Percentiles rank a stretch among this genome's conserved stretches.
Conservation (phyloP, 2,888 invertebrate genomes). For the Dione juno region DNA sequence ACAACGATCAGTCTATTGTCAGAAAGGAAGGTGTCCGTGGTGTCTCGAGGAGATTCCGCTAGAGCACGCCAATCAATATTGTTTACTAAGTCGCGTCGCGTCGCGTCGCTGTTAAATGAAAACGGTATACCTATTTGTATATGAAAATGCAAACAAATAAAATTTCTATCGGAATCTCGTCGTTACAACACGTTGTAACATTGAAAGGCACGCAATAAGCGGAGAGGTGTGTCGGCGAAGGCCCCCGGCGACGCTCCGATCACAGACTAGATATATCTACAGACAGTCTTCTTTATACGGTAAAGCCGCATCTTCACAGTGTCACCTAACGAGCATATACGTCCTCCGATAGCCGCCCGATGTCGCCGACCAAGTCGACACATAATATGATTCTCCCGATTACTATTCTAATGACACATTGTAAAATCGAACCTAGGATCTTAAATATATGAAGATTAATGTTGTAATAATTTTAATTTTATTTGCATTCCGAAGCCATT, state of each 20-base stretch:
- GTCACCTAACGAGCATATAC: constrained; percentile 59
- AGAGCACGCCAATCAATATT: background rate
- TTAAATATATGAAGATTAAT: background rate
- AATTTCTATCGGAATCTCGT: constrained; percentile 54
- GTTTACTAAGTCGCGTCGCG: background rate
- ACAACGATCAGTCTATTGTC: constrained; percentile 83
- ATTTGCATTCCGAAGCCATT: background rate
- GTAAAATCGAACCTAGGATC: background rate
- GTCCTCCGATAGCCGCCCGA: constrained; percentile 46
- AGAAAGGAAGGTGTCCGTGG: constrained; percentile 77
- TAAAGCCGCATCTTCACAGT: constrained; percentile 70
- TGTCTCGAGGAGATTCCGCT: constrained; percentile 62
- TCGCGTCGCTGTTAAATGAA: background rate
- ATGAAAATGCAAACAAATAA: background rate
- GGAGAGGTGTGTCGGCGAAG: constrained; percentile 79
- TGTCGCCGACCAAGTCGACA: constrained; percentile 24
- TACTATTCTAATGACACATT: constrained; percentile 20
- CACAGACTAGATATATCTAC: constrained; percentile 82
- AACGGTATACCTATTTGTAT: background rate
- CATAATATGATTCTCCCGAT: background rate
- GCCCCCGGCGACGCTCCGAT: constrained; percentile 82
- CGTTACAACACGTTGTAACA: constrained; percentile 68
- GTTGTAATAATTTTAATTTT: background rate
- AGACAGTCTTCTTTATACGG: constrained; percentile 77
- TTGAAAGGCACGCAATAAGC: constrained; percentile 83